Conservation (phyloP, 2,888 invertebrate species). For the Brenthis hecate region DNA sequence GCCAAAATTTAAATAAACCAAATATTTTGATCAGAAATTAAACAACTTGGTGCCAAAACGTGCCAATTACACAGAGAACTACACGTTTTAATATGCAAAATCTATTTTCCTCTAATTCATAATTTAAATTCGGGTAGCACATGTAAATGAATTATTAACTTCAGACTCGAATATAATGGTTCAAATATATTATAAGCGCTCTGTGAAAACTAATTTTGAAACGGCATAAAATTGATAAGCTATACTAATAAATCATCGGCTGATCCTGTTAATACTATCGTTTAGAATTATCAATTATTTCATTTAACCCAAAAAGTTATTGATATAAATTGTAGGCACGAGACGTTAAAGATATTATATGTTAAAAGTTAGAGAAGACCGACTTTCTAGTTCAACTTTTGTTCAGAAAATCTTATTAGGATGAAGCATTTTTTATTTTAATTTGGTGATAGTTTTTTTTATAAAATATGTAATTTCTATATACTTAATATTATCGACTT, state of each 20-base stretch:
- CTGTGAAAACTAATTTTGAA: slow-evolving; percentile 12
- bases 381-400: too few relatives aligned
- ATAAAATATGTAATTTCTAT: too few relatives aligned
- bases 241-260: background rate
- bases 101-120: slow-evolving; percentile 16
- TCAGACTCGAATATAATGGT: slow-evolving; percentile 15
- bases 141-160: slow-evolving; percentile 24
- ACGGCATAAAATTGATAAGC: slow-evolving; percentile 2
- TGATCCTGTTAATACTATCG: background rate
- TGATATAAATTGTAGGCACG: too few relatives aligned
- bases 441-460: too few relatives aligned
- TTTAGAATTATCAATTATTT: too few relatives aligned
- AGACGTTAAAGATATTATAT: too few relatives aligned
- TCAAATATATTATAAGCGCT: slow-evolving; percentile 15
- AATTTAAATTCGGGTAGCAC: slow-evolving; percentile 21
- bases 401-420: too few relatives aligned
- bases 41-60: slow-evolving; percentile 1
- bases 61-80: slow-evolving; percentile 1
- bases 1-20: background rate
- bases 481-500: too few relatives aligned
- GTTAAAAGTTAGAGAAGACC: too few relatives aligned
- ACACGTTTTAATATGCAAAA: slow-evolving; percentile 5
- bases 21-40: background rate
- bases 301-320: too few relatives aligned
- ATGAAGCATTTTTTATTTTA: too few relatives aligned